These are phyloP conservation scores for Podarcis cretensis DNA, from an alignment of 2,113 vertebrate species.

Conservation along the genomic window DNA sequence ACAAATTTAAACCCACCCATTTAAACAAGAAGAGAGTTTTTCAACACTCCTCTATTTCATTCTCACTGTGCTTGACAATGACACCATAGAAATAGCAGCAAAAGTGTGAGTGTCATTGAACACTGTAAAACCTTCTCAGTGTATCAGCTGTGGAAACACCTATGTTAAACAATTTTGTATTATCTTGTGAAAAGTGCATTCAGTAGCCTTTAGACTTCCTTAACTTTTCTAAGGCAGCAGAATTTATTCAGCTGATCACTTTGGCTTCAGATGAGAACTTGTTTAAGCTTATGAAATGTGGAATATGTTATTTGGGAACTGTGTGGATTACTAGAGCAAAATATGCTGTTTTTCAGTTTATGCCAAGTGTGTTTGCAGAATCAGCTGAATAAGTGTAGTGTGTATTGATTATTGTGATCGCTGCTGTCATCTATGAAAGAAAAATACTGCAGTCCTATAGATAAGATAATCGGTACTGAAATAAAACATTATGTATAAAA, in stretches of 20 bases:
- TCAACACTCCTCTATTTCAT: slow-evolving; percentile 9
- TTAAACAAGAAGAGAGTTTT: background rate
- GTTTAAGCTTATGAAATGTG: background rate
- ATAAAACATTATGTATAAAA: background rate
- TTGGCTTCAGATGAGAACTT: background rate
- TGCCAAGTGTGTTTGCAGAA: background rate
- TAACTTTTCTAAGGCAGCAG: background rate
- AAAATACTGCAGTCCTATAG: background rate
- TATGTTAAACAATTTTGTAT: slow-evolving; percentile 33
- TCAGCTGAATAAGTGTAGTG: background rate
- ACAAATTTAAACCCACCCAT: background rate
- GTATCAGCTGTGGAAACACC: slow-evolving; percentile 56
- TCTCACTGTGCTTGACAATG: background rate
- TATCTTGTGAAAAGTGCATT: slow-evolving; percentile 22
- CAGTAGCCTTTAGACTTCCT: slow-evolving; percentile 1
- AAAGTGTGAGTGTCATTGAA: slow-evolving; percentile 50
- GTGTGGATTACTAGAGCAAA: background rate
- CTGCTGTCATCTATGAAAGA: background rate
- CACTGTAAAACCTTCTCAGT: slow-evolving; percentile 55
- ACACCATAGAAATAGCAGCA: slow-evolving; percentile 24
- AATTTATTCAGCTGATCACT: background rate
- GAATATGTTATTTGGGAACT: background rate
- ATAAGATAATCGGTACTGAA: background rate
- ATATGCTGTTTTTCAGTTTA: background rate
- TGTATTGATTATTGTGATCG: background rate